Percentiles rank a stretch among this genome's conserved stretches.
These are phyloP conservation scores for Theretra japonica DNA, from an alignment of 2,888 invertebrate genomes.

Conservation along the genomic window DNA sequence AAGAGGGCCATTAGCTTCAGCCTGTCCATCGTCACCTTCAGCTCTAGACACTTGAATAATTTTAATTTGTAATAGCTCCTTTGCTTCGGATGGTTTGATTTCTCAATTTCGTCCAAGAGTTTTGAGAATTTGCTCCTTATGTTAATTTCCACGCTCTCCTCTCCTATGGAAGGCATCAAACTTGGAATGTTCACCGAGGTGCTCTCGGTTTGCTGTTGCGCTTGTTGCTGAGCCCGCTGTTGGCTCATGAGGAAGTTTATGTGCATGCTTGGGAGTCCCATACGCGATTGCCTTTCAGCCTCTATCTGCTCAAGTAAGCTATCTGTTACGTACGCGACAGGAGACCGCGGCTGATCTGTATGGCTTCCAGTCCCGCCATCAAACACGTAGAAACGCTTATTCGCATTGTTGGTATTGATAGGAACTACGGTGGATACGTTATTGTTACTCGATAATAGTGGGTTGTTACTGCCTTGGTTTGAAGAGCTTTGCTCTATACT, in stretches of 20 bases:
- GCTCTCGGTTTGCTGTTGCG: constrained; percentile 63
- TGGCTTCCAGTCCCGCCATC: constrained; percentile 74
- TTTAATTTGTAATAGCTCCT: constrained; percentile 91
- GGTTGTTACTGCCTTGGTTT: constrained; percentile 82
- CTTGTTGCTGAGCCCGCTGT: constrained; percentile 68
- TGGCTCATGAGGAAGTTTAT: constrained; percentile 78
- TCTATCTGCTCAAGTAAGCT: constrained; percentile 80
- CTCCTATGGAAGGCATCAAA: constrained; percentile 82
- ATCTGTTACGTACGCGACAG: constrained; percentile 79
- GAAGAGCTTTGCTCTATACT: constrained; percentile 80
- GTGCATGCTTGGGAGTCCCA: constrained; percentile 81
- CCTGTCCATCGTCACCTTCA: constrained; percentile 96
- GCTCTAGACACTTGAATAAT: constrained; percentile 85
- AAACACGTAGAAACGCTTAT: constrained; percentile 79
- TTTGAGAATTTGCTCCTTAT: constrained; percentile 83
- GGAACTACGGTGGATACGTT: constrained; percentile 78
- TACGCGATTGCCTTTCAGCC: constrained; percentile 75
- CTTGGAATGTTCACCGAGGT: constrained; percentile 68
- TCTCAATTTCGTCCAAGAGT: constrained; percentile 83
- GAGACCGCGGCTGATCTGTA: constrained; percentile 74
- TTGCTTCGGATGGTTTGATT: constrained; percentile 81
- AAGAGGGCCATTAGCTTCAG: constrained; percentile 95
- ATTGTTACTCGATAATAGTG: constrained; percentile 76
- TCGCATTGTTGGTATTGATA: constrained; percentile 71
- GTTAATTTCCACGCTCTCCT: constrained; percentile 83